Evolutionary conservation across 1,140 invertebrate species (phyloP), one percentile per base, ranked within the genome.

Genomic region (Aphis gossypii): DNA sequence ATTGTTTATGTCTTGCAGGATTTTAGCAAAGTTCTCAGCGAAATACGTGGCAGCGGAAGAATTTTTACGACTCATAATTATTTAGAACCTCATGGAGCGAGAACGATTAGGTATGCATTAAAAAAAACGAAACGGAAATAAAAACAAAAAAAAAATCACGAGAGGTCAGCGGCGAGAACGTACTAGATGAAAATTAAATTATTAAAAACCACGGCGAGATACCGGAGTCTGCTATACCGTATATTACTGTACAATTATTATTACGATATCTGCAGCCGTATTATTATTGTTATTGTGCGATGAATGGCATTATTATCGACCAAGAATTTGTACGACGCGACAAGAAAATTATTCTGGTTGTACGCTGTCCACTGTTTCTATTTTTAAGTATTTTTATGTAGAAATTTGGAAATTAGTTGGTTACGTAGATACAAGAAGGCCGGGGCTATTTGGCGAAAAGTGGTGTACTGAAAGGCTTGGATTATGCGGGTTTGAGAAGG

Each of bases 91-190:
- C n/a, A 23, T 25, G 23, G 30, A n/a, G 21, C 25, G 88, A 8
- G 87, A 38, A 25, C 46, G 51, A 90, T 90, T 90, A 54, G 51
- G 35, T 90, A 90, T 90, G 88, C 88, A 90, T 90, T 90, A 90
- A 88, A 88, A 88, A 44, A 68, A 68, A 60, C 38, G 25, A 48
- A 88, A 51, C 14, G 48, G 35, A 35, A 89, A 89, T 21, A n/a
- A 54, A 89, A 89, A 89, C 4, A 7, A 41, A 41, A 86, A 86
- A 7, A 7, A 83, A 38, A 38, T 23, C 82, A 41, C 82, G 7
- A 46, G 30, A n/a, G 60, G 60, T 76, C 60, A 76, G 60, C 60
- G 14, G n/a, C 14, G 14, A 76, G 14, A 76, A 5, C 5, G 14
- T n/a, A 76, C 41, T 25, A 86, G 46, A 35, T 54, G 51, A 38